Percentiles rank a stretch among this genome's conserved stretches.
Conservation (phyloP, 2,797 vertebrate genomes). For the Oreonectes daqikongensis region DNA sequence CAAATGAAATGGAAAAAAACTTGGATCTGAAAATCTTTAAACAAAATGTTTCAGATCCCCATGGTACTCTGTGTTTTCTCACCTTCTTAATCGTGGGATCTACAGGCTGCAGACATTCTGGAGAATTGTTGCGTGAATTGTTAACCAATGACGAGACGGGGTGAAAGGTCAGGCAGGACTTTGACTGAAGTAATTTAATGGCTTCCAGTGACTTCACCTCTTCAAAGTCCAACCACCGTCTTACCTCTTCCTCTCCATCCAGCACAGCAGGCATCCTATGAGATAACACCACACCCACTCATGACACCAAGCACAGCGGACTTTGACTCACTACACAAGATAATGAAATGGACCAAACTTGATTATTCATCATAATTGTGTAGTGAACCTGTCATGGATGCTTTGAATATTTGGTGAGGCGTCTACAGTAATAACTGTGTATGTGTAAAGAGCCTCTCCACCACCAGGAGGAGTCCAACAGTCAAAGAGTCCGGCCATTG, state of each 20-base stretch:
- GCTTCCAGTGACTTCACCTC: conserved; percentile 87
- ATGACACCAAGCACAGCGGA: neutral
- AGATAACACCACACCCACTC: conserved; percentile 20
- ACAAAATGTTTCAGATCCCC: too few species aligned
- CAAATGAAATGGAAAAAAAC: too few species aligned
- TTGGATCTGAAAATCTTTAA: too few species aligned
- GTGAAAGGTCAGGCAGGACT: conserved; percentile 84
- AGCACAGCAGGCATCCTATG: conserved; percentile 94
- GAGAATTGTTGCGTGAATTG: conserved; percentile 84
- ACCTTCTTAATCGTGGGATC: conserved; percentile 80
- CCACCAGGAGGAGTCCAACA: conserved; percentile 87
- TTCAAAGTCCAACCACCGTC: conserved; percentile 90
- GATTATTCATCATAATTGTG: neutral
- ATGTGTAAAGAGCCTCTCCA: conserved; percentile 86
- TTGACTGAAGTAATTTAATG: conserved; percentile 84
- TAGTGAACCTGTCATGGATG: conserved; percentile 87
- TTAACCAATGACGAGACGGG: conserved; percentile 90
- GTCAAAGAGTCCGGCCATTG: conserved; percentile 96
- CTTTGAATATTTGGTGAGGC: conserved; percentile 81
- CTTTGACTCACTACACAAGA: neutral
- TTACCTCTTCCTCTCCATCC: conserved; percentile 89
- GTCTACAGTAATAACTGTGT: conserved; percentile 89
- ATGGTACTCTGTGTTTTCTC: conserved; percentile 7
- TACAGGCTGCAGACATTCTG: conserved; percentile 84
- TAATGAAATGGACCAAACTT: neutral